Conservation (phyloP, 2,888 invertebrate genomes). For the Metacarcinus magister region DNA sequence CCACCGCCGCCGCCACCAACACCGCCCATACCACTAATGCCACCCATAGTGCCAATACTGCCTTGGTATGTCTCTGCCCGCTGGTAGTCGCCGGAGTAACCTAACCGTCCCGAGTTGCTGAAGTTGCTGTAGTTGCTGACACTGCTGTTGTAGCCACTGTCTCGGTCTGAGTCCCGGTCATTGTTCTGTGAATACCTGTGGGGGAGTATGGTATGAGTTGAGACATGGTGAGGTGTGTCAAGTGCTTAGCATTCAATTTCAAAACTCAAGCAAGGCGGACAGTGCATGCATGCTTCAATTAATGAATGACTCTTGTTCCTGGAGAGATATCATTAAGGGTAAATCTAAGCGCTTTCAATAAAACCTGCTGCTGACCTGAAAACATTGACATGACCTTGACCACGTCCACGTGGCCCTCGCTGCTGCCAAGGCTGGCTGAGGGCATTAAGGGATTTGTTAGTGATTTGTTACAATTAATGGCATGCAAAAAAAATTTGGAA, state of each 20-base stretch:
- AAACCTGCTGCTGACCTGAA: neutral
- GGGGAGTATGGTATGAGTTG: neutral
- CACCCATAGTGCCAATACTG: neutral
- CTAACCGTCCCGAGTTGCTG: neutral
- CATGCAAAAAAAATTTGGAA: neutral
- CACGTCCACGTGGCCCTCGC: neutral
- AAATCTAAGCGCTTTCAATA: neutral
- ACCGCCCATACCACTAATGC: too few relatives aligned
- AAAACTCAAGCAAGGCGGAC: neutral
- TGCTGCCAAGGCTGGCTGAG: neutral
- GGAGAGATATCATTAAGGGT: neutral
- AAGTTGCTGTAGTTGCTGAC: conserved; percentile 3
- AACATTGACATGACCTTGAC: conserved; percentile 14
- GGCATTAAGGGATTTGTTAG: neutral
- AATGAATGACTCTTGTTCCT: neutral
- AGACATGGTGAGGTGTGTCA: neutral
- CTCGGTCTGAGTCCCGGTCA: conserved; percentile 83
- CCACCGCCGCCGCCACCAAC: neutral
- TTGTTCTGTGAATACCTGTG: conserved; percentile 83
- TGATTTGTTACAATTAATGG: neutral
- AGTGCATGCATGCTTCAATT: conserved; percentile 3
- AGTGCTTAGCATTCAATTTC: neutral
- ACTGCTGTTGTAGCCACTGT: conserved; percentile 51
- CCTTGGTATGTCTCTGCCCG: neutral
- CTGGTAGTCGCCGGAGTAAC: neutral